These are phyloP conservation scores for Polyommatus icarus DNA, from an alignment of 2,888 invertebrate species.

Conservation along the genomic window DNA sequence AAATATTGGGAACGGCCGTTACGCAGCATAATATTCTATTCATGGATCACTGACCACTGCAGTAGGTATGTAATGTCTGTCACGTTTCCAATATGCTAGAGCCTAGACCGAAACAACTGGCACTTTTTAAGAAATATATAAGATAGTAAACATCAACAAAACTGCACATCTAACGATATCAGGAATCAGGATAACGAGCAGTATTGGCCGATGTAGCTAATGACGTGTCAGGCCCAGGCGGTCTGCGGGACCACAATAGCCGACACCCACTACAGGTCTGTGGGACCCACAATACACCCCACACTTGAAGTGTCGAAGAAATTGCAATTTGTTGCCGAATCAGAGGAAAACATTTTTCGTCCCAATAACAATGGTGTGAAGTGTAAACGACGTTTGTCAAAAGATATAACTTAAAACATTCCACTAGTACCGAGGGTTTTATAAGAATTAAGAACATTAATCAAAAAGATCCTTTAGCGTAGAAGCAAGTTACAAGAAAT, in stretches of 20 bases:
- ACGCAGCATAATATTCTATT: too few species aligned
- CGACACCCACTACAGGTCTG: not conserved
- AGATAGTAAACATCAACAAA: not conserved
- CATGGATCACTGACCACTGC: too few species aligned
- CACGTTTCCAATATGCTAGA: not conserved
- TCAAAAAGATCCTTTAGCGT: too few species aligned
- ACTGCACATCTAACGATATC: not conserved
- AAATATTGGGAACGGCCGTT: too few species aligned
- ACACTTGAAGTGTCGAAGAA: not conserved
- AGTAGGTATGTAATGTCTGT: not conserved
- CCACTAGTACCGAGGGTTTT: too few species aligned
- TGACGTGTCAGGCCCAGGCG: not conserved
- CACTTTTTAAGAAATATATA: not conserved
- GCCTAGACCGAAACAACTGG: not conserved
- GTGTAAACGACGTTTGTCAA: too few species aligned
- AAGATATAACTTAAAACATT: too few species aligned
- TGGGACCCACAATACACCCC: not conserved
- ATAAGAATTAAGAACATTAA: too few species aligned
- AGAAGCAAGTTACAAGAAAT: not conserved
- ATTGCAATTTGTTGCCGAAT: not conserved
- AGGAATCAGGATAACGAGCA: not conserved
- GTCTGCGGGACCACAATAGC: not conserved
- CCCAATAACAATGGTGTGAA: not conserved
- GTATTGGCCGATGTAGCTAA: not conserved
- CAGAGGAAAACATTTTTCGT: not conserved